Evolutionary conservation across 2,113 vertebrate genomes (phyloP), one percentile per base, ranked within the genome.

Genomic region (Marmota flaviventris): DNA sequence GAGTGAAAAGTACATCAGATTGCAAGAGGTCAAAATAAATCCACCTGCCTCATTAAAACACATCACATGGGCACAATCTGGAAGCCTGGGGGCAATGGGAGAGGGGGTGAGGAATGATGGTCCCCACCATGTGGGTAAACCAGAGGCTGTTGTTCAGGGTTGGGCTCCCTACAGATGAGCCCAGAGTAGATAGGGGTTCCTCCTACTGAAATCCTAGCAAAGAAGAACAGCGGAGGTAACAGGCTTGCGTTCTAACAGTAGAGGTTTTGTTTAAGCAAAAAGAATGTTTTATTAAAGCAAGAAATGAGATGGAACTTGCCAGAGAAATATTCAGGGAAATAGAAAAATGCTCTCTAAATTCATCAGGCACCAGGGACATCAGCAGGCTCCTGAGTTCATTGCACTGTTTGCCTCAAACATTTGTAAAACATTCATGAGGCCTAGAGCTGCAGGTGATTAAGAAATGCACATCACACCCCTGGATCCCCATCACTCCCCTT

Each of bases 281-380:
- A 96, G 78, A 92, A 95, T 93, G 45, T 45, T 83, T 83, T 95
- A 92, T 95, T 96, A 97, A 94, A 96, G 81, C 53, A 82, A 97
- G 96, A 95, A 95, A 96, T 96, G 96, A 97, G 89, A 95, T 95
- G 92, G 90, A 97, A 97, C 96, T 93, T 96, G 88, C 84, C 79
- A 90, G 87, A 92, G 91, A 94, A 85, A 95, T 93, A 97, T 92
- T 90, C 97, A 97, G 90, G 90, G 61, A 96, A 94, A 97, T 37
- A 96, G 93, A 92, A 96, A 96, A 92, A 88, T 65, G 22, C 39
- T 96, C 78, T 95, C 84, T 37, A 72, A 77, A 87, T 93, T 92
- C 89, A 81, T 89, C 92, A 78, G 76, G 72, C 8, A 1, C 53
- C 8, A 0, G 45, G 72, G 84, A 95, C 61, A 53, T 76, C 65